These are phyloP conservation scores for Gorsachius magnificus DNA, from an alignment of 2,797 vertebrate genomes.

Conservation along the genomic window DNA sequence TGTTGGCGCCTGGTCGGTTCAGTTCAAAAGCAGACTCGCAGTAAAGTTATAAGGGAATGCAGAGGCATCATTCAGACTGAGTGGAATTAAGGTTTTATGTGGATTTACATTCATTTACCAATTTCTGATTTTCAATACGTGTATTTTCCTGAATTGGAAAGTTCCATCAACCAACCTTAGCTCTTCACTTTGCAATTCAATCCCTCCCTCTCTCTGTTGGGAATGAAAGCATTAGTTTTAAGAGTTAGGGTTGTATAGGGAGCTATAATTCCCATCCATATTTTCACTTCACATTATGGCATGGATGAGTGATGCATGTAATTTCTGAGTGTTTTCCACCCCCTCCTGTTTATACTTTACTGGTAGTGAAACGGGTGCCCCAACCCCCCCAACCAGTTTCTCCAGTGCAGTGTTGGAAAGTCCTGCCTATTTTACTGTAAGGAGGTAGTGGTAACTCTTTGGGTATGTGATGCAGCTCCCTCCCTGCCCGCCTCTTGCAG, in stretches of 20 bases:
- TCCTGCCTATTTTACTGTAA: neutral
- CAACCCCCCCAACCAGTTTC: neutral
- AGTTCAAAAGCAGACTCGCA: neutral
- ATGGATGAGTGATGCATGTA: neutral
- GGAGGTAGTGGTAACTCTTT: neutral
- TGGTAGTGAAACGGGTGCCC: neutral
- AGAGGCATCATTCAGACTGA: neutral
- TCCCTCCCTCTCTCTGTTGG: neutral
- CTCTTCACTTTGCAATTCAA: neutral
- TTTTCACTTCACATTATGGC: neutral
- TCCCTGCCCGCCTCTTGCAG: neutral
- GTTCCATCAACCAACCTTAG: neutral
- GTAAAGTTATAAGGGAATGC: neutral
- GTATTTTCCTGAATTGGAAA: neutral
- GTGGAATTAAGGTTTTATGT: constrained; percentile 5
- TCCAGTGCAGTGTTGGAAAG: neutral
- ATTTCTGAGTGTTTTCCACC: neutral
- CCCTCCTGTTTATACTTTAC: neutral
- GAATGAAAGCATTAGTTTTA: neutral
- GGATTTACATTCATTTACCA: constrained; percentile 38
- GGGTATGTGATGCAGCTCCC: neutral
- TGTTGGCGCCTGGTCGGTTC: neutral
- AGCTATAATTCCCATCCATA: neutral
- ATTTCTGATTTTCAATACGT: neutral
- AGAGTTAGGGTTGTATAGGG: neutral